Evolutionary conservation across 2,113 vertebrate species (phyloP).

Genomic region (Chitala chitala): DNA sequence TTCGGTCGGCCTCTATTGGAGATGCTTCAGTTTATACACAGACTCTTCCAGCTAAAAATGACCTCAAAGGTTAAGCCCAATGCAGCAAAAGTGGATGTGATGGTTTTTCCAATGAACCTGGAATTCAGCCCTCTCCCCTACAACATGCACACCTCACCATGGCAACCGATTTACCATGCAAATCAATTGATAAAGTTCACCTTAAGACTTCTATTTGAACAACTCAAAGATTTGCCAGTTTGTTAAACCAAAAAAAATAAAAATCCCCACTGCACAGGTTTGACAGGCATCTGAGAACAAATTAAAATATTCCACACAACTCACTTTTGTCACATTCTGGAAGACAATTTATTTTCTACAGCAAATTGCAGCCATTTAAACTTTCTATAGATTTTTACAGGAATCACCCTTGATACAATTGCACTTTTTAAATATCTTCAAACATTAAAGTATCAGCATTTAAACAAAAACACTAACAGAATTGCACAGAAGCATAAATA

Average conservation of each 20-base stretch:
- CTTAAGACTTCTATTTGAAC: neutral
- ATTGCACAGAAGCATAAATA: slow-evolving; percentile 48
- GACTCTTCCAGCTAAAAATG: neutral
- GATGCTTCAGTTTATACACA: neutral
- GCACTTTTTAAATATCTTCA: slow-evolving; percentile 33
- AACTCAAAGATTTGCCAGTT: neutral
- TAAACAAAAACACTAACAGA: slow-evolving; percentile 34
- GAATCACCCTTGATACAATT: slow-evolving; percentile 23
- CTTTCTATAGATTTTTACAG: neutral
- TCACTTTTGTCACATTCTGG: slow-evolving; percentile 44
- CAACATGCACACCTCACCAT: neutral
- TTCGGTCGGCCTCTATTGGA: neutral
- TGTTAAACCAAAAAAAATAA: no score
- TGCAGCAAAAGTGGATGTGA: no score
- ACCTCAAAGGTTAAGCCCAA: no score
- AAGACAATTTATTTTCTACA: slow-evolving; percentile 30
- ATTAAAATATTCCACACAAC: no score
- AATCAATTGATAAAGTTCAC: neutral
- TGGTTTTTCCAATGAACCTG: neutral
- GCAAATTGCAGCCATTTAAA: slow-evolving; percentile 38
- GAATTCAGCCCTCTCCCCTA: neutral
- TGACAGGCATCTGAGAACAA: no score
- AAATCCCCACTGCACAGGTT: no score
- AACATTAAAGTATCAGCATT: slow-evolving; percentile 24
- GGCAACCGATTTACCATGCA: neutral